These are phyloP conservation scores for Emydura subglobosa DNA, from an alignment of 2,113 vertebrate genomes.

Conservation along the genomic window DNA sequence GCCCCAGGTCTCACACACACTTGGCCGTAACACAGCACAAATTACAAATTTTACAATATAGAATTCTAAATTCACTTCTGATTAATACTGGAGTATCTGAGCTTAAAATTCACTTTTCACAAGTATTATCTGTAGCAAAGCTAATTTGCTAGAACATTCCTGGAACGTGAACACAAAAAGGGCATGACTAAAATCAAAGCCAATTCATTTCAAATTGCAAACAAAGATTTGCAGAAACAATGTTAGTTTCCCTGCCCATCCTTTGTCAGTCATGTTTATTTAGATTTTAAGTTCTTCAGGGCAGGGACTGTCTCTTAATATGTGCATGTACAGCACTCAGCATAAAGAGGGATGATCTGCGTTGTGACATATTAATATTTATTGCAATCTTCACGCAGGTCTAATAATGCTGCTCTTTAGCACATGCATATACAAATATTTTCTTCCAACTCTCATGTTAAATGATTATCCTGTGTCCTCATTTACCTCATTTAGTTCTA, in stretches of 20 bases:
- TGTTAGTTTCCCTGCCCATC: background rate
- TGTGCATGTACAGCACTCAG: rapidly evolving
- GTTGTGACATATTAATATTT: background rate
- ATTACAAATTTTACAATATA: background rate
- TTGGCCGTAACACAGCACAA: background rate
- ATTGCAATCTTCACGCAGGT: constrained; percentile 26
- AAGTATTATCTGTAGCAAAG: background rate
- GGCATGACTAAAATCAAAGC: background rate
- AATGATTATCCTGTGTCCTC: constrained; percentile 25
- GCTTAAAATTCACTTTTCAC: background rate
- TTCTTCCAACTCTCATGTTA: background rate
- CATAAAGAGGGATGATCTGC: background rate
- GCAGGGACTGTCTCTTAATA: background rate
- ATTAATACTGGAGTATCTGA: background rate
- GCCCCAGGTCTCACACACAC: background rate
- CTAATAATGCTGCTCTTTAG: background rate
- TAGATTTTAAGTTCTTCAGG: background rate
- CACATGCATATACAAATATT: constrained; percentile 32
- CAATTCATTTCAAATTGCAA: background rate
- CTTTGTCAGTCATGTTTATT: background rate
- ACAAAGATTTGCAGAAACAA: background rate
- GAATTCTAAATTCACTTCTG: constrained; percentile 11
- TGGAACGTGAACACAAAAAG: background rate
- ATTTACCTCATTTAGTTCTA: background rate
- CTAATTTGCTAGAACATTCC: background rate